Evolutionary conservation across 2,113 vertebrate species (phyloP), one percentile per base, ranked within the genome.

Genomic region (Colius striatus): DNA sequence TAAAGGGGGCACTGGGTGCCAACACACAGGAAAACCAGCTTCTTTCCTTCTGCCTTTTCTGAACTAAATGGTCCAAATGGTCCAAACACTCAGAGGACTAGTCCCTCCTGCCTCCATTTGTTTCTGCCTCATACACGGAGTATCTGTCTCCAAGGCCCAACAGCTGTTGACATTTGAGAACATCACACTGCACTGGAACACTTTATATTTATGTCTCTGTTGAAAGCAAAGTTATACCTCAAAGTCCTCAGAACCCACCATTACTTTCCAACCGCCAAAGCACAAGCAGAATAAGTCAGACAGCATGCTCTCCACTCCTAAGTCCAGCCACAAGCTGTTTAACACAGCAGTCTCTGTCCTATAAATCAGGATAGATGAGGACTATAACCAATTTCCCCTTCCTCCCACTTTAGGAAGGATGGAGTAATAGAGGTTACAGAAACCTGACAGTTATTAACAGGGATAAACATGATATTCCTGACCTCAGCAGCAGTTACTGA

Each of bases 131-230:
- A 3, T 54, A 92, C 81, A 87, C 36, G 89, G 41, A 93, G n/a
- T 74, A 22, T 92, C 54, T 54, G 54, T 91, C 89, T 95, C 87
- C 57, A 78, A 26, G 67, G 76, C 34, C 92, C 71, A 89, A 67
- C 65, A 90, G 93, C 43, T 72, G 82, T 30, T 87, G 79, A 97
- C 95, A 91, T 90, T 94, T 82, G 70, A 93, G 94, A 96, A 67
- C 66, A 91, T 62, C 92, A 86, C 66, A 84, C 23, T 83, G 84
- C 77, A 81, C 66, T 87, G 66, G 80, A 91, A 94, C 87, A 93
- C 34, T 78, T 84, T 84, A 67, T 87, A 89, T 95, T 93, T 96
- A 94, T 78, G 61, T 43, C 65, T 91, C 78, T 87, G 88, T 54
- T 96, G 85, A 95, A 95, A 93, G 94, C 61, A 54, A 92, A 93